Conservation (phyloP, 1,140 invertebrate species). For the Mycetomoellerius zeteki region DNA sequence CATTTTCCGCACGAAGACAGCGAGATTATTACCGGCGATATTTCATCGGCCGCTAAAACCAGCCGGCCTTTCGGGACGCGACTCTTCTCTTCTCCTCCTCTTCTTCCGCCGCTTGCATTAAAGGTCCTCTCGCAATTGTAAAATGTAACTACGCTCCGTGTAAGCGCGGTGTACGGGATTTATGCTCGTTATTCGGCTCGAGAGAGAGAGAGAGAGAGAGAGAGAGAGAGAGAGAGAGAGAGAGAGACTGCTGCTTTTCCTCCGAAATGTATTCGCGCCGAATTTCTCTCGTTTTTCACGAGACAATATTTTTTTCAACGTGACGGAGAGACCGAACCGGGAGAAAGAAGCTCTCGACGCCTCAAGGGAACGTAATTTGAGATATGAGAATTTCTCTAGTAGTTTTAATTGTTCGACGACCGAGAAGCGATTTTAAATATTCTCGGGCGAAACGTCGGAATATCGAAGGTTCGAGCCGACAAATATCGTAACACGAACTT, state of each 20-base stretch:
- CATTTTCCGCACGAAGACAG: slow-evolving; percentile 65
- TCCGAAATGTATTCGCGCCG: slow-evolving; percentile 20
- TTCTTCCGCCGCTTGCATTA: slow-evolving; percentile 37
- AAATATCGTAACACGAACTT: slow-evolving; percentile 21
- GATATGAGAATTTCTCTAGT: neutral
- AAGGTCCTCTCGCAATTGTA: slow-evolving; percentile 58
- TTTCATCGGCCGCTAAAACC: slow-evolving; percentile 64
- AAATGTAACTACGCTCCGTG: slow-evolving; percentile 64
- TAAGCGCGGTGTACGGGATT: slow-evolving; percentile 56
- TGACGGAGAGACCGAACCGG: neutral
- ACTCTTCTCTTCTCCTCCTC: neutral
- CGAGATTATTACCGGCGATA: slow-evolving; percentile 65
- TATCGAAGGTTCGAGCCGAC: neutral
- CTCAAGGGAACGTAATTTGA: neutral
- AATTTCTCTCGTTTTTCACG: slow-evolving; percentile 17
- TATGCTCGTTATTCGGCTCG: slow-evolving; percentile 36
- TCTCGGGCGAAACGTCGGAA: neutral
- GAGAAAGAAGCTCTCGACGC: neutral
- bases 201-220: neutral
- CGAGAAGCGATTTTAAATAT: neutral
- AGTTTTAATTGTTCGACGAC: neutral
- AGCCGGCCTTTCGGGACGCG: slow-evolving; percentile 42
- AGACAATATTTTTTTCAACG: neutral
- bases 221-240: neutral
- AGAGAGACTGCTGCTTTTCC: neutral